Evolutionary conservation across 2,888 invertebrate species (phyloP).

Genomic region (Amaurobius ferox): DNA sequence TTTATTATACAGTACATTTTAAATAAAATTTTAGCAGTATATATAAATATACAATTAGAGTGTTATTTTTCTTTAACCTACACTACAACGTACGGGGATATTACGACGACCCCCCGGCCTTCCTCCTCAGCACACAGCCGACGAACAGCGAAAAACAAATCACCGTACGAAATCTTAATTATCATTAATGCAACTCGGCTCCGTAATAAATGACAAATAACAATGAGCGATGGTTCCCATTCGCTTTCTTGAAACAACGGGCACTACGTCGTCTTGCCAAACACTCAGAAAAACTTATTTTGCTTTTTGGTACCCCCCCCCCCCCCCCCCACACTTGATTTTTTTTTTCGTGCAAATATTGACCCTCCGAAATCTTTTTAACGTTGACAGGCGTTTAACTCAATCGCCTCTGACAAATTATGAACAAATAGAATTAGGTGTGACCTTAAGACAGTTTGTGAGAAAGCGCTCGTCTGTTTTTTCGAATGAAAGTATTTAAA

Average conservation of each 20-base stretch:
- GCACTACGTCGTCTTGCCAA: not conserved
- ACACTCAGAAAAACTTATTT: not conserved
- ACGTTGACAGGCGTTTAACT: conserved; percentile 59
- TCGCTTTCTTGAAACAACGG: not conserved
- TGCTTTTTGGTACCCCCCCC: not conserved
- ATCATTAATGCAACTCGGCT: conserved; percentile 32
- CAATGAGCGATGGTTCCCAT: conserved; percentile 42
- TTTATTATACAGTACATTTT: too few species aligned
- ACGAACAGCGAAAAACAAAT: conserved; percentile 32
- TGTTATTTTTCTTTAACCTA: too few species aligned
- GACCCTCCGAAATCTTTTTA: conserved; percentile 38
- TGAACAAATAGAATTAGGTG: conserved; percentile 63
- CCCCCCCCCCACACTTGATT: not conserved
- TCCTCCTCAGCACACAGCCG: not conserved
- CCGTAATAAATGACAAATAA: conserved; percentile 61
- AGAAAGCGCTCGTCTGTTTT: not conserved
- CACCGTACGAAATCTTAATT: conserved; percentile 51
- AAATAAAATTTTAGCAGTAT: too few species aligned
- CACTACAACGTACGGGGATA: not conserved
- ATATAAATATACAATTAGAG: too few species aligned
- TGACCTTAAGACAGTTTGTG: conserved; percentile 24
- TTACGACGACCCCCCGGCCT: not conserved
- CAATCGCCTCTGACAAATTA: conserved; percentile 63
- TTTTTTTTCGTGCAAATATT: conserved; percentile 46
- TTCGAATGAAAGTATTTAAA: conserved; percentile 7